A percentile compares a stretch with the other conserved stretches of the same genome.
These are phyloP conservation scores for Scopus umbretta DNA, from an alignment of 2,113 vertebrate species.

Conservation along the genomic window DNA sequence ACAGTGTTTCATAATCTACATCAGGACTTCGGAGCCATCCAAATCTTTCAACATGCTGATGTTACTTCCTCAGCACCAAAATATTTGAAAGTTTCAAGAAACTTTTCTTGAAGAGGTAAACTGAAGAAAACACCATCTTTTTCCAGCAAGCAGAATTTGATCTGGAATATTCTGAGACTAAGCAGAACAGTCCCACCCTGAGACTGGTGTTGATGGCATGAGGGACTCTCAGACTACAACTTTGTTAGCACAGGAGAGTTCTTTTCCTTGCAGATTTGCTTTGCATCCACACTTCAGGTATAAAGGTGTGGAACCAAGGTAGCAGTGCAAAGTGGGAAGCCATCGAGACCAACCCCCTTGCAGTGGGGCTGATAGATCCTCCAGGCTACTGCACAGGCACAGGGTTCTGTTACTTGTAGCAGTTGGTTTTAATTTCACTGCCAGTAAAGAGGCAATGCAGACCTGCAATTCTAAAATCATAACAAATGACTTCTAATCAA, in stretches of 20 bases:
- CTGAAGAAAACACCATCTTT: not conserved
- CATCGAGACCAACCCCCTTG: not conserved
- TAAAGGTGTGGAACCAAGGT: not conserved
- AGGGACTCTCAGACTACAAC: not conserved
- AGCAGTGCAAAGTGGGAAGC: not conserved
- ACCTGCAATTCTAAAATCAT: not conserved
- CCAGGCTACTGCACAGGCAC: not conserved
- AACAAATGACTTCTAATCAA: not conserved
- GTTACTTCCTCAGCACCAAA: not conserved
- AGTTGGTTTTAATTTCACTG: not conserved
- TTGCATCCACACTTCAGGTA: not conserved
- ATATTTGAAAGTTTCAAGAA: not conserved
- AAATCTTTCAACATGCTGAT: not conserved
- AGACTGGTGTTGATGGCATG: not conserved
- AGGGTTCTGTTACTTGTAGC: not conserved
- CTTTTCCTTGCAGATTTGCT: not conserved
- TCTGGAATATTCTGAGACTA: not conserved
- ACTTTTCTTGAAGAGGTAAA: not conserved
- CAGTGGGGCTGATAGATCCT: not conserved
- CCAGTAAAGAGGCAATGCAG: not conserved
- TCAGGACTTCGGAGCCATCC: too few relatives aligned
- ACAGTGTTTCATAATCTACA: not conserved
- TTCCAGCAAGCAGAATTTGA: not conserved
- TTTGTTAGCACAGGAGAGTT: not conserved
- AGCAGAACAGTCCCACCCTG: not conserved